phyloP scores from a whole-genome alignment of 2,797 vertebrate genomes.

The Pagetopsis macropterus region DNA sequence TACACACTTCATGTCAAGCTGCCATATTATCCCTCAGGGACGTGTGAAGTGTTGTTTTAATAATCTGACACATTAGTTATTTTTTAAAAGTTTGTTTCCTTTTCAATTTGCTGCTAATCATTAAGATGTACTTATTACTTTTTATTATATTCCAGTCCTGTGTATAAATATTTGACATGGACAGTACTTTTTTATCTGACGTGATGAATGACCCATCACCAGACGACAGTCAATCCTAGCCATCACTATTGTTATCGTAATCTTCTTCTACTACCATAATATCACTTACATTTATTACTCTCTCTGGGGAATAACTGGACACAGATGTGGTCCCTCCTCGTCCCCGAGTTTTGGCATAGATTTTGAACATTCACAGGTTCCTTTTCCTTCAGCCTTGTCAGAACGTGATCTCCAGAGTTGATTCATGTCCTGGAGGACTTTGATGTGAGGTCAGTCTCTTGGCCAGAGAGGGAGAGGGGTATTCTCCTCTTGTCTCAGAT shows the following conservation, averaged over 20 bases:
- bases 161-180: constrained; percentile 8
- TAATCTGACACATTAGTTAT: constrained; percentile 49
- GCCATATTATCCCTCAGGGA: constrained; percentile 47
- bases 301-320: constrained; percentile 50
- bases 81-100: constrained; percentile 41
- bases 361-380: constrained; percentile 58
- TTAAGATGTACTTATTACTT: constrained; percentile 5
- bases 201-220: constrained; percentile 35
- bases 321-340: constrained; percentile 55
- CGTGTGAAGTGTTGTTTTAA: constrained; percentile 50
- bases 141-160: not conserved
- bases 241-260: constrained; percentile 26
- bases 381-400: constrained; percentile 52
- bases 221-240: constrained; percentile 11
- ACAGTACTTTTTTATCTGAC: constrained; percentile 22
- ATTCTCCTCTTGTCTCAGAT: constrained; percentile 63
- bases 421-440: constrained; percentile 72
- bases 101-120: constrained; percentile 41
- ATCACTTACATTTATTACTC: constrained; percentile 36
- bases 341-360: constrained; percentile 42
- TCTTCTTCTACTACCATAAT: constrained; percentile 31
- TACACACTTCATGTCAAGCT: constrained; percentile 41
- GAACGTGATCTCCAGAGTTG: constrained; percentile 49
- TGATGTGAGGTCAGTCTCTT: constrained; percentile 75
- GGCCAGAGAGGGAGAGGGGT: constrained; percentile 49